Evolutionary conservation across 2,888 invertebrate species (phyloP).

Genomic region (Agonopterix heracliana): DNA sequence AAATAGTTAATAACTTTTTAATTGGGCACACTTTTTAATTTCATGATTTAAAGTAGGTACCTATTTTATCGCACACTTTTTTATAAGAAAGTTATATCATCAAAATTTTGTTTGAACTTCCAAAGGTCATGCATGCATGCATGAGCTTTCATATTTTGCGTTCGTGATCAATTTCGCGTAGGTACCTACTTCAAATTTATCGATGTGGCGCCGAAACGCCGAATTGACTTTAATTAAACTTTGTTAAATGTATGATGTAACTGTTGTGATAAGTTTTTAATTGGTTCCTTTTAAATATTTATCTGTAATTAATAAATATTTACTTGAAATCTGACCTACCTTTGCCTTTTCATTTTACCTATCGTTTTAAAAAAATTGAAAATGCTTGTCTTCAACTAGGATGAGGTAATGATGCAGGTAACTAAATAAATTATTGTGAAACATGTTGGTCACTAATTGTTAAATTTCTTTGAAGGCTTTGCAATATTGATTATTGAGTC

Average conservation of each 20-base stretch:
- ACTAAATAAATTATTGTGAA: no score
- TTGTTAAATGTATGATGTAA: not conserved
- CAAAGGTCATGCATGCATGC: constrained; percentile 44
- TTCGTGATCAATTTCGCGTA: constrained; percentile 1
- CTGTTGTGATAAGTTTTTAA: not conserved
- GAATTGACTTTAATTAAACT: constrained; percentile 2
- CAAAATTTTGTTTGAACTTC: constrained; percentile 19
- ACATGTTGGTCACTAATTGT: no score
- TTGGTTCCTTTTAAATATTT: no score
- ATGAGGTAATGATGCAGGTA: no score
- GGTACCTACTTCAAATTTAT: not conserved
- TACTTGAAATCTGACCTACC: no score
- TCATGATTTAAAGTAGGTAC: not conserved
- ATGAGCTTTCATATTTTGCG: constrained; percentile 13
- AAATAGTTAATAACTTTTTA: not conserved
- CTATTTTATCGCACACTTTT: not conserved
- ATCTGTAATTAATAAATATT: no score
- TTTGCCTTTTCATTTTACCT: no score
- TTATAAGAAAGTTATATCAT: constrained; percentile 21
- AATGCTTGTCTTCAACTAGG: no score
- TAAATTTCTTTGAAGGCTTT: no score
- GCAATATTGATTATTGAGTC: no score
- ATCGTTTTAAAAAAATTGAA: no score
- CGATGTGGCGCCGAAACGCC: not conserved
- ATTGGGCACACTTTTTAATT: not conserved